Percentiles rank a stretch among this genome's conserved stretches.
These are phyloP conservation scores for Myotis planiceps DNA, from an alignment of 2,797 vertebrate species.

Conservation along the genomic window DNA sequence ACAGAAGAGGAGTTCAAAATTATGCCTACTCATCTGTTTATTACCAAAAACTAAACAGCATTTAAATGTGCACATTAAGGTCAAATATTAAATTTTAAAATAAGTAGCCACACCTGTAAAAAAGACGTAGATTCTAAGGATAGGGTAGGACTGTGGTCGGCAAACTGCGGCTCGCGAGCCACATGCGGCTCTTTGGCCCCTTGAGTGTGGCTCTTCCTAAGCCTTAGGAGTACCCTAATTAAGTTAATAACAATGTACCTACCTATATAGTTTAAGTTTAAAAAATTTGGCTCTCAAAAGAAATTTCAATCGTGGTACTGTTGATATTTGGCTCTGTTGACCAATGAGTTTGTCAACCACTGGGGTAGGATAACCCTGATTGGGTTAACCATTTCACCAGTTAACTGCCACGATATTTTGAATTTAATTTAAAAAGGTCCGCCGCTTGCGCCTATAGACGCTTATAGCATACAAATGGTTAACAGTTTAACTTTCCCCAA, in stretches of 20 bases:
- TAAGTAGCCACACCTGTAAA: neutral
- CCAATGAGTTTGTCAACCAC: too few relatives aligned
- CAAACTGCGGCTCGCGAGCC: too few relatives aligned
- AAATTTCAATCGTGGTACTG: too few relatives aligned
- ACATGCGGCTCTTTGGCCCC: too few relatives aligned
- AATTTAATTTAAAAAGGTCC: too few relatives aligned
- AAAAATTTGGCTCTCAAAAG: too few relatives aligned
- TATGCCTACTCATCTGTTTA: neutral
- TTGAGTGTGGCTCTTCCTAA: too few relatives aligned
- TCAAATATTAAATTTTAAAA: constrained; percentile 41
- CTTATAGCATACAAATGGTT: neutral
- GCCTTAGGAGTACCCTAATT: too few relatives aligned
- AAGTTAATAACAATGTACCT: too few relatives aligned
- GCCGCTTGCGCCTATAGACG: too few relatives aligned
- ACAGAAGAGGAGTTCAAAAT: neutral
- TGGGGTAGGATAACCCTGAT: neutral
- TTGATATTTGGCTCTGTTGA: too few relatives aligned
- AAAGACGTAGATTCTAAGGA: neutral
- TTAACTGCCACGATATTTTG: neutral
- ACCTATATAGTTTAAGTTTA: too few relatives aligned
- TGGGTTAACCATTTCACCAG: neutral
- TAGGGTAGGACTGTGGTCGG: neutral
- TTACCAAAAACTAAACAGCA: neutral
- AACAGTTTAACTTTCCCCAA: neutral
- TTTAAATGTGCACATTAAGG: constrained; percentile 13